A percentile compares a stretch with the other conserved stretches of the same genome.
phyloP scores from a whole-genome alignment of 2,888 invertebrate genomes.

The Dimorphilus gyrociliatus region DNA sequence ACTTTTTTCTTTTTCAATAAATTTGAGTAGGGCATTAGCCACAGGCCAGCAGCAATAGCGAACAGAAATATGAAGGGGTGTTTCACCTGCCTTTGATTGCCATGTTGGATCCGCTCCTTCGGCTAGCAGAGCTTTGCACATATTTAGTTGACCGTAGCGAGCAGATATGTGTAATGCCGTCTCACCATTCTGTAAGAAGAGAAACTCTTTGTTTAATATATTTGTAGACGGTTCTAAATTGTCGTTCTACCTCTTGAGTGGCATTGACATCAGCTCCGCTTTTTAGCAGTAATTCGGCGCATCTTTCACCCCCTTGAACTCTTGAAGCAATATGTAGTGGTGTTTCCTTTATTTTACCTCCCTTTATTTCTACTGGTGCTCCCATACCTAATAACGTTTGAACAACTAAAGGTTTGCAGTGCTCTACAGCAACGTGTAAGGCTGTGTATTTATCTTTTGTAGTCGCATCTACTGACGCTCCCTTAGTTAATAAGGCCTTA shows the following conservation, averaged over 20 bases:
- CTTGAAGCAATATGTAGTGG: slow-evolving; percentile 92
- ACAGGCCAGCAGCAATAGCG: slow-evolving; percentile 56
- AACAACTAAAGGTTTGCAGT: slow-evolving; percentile 61
- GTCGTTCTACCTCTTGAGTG: slow-evolving; percentile 68
- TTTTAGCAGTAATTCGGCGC: slow-evolving; percentile 90
- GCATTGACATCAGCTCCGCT: slow-evolving; percentile 93
- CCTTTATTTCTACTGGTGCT: slow-evolving; percentile 85
- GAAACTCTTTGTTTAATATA: too few relatives aligned
- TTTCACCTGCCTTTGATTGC: slow-evolving; percentile 86
- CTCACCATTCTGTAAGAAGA: slow-evolving; percentile 58
- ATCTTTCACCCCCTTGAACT: slow-evolving; percentile 72
- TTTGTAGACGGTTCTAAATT: too few relatives aligned
- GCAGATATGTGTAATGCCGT: slow-evolving; percentile 94
- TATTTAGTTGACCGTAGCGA: slow-evolving; percentile 67
- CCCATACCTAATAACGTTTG: slow-evolving; percentile 89
- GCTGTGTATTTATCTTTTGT: slow-evolving; percentile 98
- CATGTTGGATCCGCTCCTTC: slow-evolving; percentile 79
- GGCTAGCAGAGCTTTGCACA: slow-evolving; percentile 65
- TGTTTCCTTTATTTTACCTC: slow-evolving; percentile 56
- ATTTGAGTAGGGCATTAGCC: slow-evolving; percentile 58
- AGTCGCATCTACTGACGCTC: slow-evolving; percentile 84
- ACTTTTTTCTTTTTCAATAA: slow-evolving; percentile 23
- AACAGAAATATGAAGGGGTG: slow-evolving; percentile 83
- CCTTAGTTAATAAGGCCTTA: slow-evolving; percentile 81
- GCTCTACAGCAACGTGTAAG: slow-evolving; percentile 74